Evolutionary conservation across 2,888 invertebrate species (phyloP).

Genomic region (Chydorus sphaericus): DNA sequence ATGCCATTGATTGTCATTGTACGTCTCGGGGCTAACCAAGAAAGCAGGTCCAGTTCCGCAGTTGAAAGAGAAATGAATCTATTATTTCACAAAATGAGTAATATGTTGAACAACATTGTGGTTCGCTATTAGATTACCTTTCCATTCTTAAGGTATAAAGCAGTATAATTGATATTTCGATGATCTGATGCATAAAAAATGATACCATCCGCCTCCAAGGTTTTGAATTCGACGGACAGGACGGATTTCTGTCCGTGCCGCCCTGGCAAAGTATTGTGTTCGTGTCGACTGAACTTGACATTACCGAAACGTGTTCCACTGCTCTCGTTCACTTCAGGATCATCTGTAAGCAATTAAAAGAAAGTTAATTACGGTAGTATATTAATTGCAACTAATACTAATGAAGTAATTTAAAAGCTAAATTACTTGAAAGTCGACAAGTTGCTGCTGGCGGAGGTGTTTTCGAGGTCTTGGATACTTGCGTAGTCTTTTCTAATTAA

Average conservation of each 20-base stretch:
- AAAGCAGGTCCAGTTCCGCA: conserved; percentile 48
- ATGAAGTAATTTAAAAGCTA: conserved; percentile 35
- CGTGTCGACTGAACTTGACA: conserved; percentile 51
- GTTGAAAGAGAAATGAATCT: conserved; percentile 54
- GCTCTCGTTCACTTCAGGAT: conserved; percentile 10
- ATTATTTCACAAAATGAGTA: neutral
- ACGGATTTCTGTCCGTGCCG: conserved; percentile 51
- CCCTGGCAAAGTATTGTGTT: conserved; percentile 45
- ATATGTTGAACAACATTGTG: neutral
- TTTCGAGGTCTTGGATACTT: conserved; percentile 22
- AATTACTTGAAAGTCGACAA: conserved; percentile 40
- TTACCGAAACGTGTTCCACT: conserved; percentile 30
- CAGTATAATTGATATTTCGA: conserved; percentile 50
- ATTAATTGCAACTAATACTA: conserved; percentile 29
- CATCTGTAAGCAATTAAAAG: conserved; percentile 5
- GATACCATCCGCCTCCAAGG: conserved; percentile 57
- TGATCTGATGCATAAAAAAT: conserved; percentile 59
- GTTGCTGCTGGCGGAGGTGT: conserved; percentile 25
- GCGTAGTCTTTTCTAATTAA: conserved; percentile 17
- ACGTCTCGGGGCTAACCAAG: conserved; percentile 39
- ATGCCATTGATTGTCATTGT: conserved; percentile 70
- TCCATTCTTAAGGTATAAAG: conserved; percentile 47
- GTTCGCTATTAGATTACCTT: neutral
- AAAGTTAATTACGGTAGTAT: neutral
- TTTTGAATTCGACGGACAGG: conserved; percentile 63